phyloP scores from a whole-genome alignment of 1,140 invertebrate species.

The Sitobion miscanthi region DNA sequence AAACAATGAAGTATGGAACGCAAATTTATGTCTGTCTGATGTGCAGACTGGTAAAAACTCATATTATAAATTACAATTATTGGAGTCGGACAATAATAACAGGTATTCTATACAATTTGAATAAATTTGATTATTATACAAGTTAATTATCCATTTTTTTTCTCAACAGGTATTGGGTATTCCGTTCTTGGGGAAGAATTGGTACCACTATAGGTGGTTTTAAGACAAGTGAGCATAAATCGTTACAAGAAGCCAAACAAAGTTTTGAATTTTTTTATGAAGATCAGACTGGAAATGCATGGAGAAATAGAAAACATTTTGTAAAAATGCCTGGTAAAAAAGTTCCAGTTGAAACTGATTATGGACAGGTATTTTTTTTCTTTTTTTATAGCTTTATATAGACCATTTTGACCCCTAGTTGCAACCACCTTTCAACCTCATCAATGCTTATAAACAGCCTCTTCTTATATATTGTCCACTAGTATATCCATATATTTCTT shows the following conservation, averaged over 20 bases:
- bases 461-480: background rate
- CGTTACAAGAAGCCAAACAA: slow-evolving; percentile 69
- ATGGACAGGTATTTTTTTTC: slow-evolving; percentile 67
- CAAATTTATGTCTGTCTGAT: slow-evolving; percentile 84
- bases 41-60: slow-evolving; percentile 88
- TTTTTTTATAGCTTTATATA: background rate
- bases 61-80: slow-evolving; percentile 92
- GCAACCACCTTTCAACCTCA: background rate
- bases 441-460: background rate
- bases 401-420: background rate
- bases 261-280: slow-evolving; percentile 75
- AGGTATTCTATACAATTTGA: slow-evolving; percentile 64
- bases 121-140: background rate
- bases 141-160: background rate
- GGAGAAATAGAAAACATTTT: slow-evolving; percentile 74
- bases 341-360: slow-evolving; percentile 91
- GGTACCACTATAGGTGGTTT: slow-evolving; percentile 89
- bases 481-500: background rate
- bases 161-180: slow-evolving; percentile 76
- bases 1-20: slow-evolving; percentile 73
- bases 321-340: slow-evolving; percentile 81
- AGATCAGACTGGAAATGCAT: slow-evolving; percentile 88
- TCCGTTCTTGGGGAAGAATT: slow-evolving; percentile 93
- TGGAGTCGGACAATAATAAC: slow-evolving; percentile 76
- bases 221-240: slow-evolving; percentile 72